Conservation (phyloP, 2,797 vertebrate species). For the Sternotherus odoratus region DNA sequence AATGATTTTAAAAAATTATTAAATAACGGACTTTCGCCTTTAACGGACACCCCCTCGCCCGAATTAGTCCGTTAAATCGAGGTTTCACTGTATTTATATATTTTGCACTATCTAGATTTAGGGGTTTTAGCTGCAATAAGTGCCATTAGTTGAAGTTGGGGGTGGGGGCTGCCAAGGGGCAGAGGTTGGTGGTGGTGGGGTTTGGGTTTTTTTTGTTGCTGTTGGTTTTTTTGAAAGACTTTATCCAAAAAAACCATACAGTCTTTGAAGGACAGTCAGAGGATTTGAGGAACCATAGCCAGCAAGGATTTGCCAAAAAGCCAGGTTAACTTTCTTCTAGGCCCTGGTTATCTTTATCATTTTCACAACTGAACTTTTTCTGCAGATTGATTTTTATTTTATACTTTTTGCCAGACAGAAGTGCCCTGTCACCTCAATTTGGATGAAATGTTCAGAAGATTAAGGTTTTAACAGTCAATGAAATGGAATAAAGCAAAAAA, state of each 20-base stretch:
- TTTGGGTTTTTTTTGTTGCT: no score
- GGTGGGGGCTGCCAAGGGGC: no score
- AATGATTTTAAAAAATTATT: no score
- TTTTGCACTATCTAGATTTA: not conserved
- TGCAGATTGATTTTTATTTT: not conserved
- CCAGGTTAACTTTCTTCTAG: not conserved
- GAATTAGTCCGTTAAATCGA: no score
- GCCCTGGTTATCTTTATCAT: not conserved
- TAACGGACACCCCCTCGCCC: no score
- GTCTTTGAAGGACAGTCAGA: not conserved
- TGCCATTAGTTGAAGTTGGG: not conserved
- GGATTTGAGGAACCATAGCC: not conserved
- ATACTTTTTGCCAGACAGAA: slow-evolving; percentile 26
- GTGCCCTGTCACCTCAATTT: slow-evolving; percentile 35
- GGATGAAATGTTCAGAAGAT: slow-evolving; percentile 1
- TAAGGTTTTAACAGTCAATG: not conserved
- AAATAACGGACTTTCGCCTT: no score
- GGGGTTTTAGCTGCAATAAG: not conserved
- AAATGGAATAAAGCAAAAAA: not conserved
- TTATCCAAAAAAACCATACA: not conserved
- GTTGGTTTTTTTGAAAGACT: not conserved
- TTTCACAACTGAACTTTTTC: not conserved
- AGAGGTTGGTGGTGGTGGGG: not conserved
- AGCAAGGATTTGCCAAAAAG: not conserved
- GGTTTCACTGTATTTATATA: no score